Conservation (phyloP, 1,140 invertebrate genomes). For the Hylaeus anthracinus region DNA sequence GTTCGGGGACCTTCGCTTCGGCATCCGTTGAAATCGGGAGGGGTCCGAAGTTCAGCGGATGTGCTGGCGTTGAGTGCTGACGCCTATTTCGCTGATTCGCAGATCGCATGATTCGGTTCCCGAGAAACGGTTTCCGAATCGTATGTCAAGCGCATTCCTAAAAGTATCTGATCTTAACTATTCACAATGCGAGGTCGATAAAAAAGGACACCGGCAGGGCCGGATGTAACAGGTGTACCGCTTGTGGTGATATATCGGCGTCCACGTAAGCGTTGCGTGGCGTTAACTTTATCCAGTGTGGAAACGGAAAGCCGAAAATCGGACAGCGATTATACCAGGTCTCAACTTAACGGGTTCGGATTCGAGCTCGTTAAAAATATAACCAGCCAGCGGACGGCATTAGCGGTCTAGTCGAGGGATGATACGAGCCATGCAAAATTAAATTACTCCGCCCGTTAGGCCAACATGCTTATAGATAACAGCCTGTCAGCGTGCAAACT, state of each 20-base stretch:
- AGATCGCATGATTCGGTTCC: too few relatives aligned
- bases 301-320: constrained; percentile 20
- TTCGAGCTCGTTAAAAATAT: constrained; percentile 58
- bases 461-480: constrained; percentile 55
- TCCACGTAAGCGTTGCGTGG: not conserved
- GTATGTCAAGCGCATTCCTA: too few relatives aligned
- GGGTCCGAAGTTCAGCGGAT: too few relatives aligned
- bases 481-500: constrained; percentile 50
- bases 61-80: too few relatives aligned
- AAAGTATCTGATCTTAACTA: too few relatives aligned
- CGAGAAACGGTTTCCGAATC: too few relatives aligned
- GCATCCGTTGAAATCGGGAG: too few relatives aligned
- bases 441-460: constrained; percentile 54
- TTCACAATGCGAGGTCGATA: too few relatives aligned
- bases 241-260: not conserved
- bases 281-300: not conserved
- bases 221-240: too few relatives aligned
- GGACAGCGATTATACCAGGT: constrained; percentile 19
- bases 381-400: constrained; percentile 36
- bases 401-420: constrained; percentile 41
- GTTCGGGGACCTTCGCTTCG: too few relatives aligned
- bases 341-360: constrained; percentile 42
- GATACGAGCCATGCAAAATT: constrained; percentile 49
- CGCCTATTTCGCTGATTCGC: too few relatives aligned
- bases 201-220: too few relatives aligned